Conservation (phyloP, 1,140 invertebrate species). For the Hormaphis cornu region DNA sequence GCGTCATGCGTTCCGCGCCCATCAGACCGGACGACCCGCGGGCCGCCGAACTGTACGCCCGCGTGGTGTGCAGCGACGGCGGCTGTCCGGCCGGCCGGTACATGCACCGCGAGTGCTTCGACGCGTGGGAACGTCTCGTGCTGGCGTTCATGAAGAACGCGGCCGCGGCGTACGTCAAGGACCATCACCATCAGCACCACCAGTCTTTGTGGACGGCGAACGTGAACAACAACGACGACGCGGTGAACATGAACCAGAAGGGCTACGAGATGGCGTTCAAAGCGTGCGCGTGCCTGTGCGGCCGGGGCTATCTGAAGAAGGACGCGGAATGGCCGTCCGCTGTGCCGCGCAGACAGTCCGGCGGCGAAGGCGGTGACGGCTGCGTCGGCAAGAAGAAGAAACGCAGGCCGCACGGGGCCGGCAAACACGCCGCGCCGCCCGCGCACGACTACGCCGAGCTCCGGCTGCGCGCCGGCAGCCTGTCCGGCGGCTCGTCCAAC, state of each 20-base stretch:
- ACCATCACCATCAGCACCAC: conserved; percentile 87
- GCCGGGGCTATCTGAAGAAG: conserved; percentile 83
- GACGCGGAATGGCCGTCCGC: conserved; percentile 82
- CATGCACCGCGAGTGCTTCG: conserved; percentile 94
- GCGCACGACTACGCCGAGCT: conserved; percentile 42
- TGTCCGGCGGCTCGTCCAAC: conserved; percentile 50
- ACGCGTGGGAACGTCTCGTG: conserved; percentile 80
- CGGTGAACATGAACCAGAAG: conserved; percentile 85
- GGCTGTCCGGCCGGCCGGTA: conserved; percentile 73
- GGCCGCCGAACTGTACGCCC: conserved; percentile 57
- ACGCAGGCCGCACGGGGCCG: conserved; percentile 52
- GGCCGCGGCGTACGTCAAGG: conserved; percentile 66
- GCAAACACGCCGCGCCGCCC: conserved; percentile 50
- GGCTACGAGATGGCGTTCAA: conserved; percentile 89
- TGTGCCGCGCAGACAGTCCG: conserved; percentile 44
- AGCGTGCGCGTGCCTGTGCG: conserved; percentile 78
- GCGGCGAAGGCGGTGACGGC: conserved; percentile 48
- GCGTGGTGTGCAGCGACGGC: conserved; percentile 92
- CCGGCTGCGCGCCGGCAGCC: conserved; percentile 48
- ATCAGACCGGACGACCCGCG: conserved; percentile 61
- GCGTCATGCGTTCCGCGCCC: conserved; percentile 49
- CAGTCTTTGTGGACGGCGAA: conserved; percentile 97
- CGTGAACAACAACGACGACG: conserved; percentile 86
- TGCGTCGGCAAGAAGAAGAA: conserved; percentile 59
- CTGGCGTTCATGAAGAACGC: conserved; percentile 72